phyloP scores from a whole-genome alignment of 1,140 invertebrate species.

The Hyposmocoma kahamanoa region DNA sequence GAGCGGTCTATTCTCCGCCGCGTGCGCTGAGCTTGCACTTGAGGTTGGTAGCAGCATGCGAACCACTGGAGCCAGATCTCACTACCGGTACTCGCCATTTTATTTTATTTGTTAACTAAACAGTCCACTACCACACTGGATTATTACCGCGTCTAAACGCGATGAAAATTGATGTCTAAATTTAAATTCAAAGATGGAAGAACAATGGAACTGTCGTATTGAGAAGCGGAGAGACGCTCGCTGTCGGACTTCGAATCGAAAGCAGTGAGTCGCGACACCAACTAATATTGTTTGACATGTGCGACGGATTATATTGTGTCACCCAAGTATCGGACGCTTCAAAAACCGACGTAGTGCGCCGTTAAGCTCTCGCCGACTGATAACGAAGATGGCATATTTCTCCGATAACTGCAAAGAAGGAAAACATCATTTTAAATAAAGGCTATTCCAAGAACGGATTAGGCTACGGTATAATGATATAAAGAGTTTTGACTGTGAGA shows the following conservation, averaged over 20 bases:
- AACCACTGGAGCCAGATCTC: slow-evolving; percentile 91
- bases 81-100: slow-evolving; percentile 81
- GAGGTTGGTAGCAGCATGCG: slow-evolving; percentile 86
- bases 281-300: not conserved
- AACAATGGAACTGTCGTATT: too few relatives aligned
- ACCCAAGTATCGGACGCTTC: slow-evolving; percentile 5
- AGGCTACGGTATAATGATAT: not conserved
- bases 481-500: too few relatives aligned
- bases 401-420: slow-evolving; percentile 49
- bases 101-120: slow-evolving; percentile 20
- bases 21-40: slow-evolving; percentile 76
- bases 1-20: slow-evolving; percentile 89
- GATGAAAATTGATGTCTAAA: slow-evolving; percentile 8
- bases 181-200: slow-evolving; percentile 13
- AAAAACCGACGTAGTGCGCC: slow-evolving; percentile 14
- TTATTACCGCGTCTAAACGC: slow-evolving; percentile 23
- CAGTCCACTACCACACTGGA: slow-evolving; percentile 23
- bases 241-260: slow-evolving; percentile 9
- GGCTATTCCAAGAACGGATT: slow-evolving; percentile 1
- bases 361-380: slow-evolving; percentile 27
- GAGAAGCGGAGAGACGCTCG: too few relatives aligned
- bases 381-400: slow-evolving; percentile 49
- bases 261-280: slow-evolving; percentile 9
- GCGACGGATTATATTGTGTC: not conserved
- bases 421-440: slow-evolving; percentile 22